Base-by-base conservation (phyloP, 2,113 vertebrate genomes). In the Murina feae region DNA sequence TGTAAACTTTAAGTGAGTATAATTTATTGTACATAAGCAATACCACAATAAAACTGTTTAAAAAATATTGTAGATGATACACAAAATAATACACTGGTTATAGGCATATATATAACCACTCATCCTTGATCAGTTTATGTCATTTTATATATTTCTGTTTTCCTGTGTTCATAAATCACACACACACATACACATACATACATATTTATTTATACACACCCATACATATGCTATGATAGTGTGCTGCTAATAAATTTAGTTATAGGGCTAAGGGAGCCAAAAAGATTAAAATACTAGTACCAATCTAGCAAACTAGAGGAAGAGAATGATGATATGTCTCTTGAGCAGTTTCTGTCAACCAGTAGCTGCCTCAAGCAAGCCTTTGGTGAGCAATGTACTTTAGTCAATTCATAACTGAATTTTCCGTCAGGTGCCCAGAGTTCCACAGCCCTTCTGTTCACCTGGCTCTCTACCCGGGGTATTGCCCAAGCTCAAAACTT, bases 401-500 rank as follows among this genome's bases (percentile, higher is more conserved):
- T 17, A 63, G 63, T 74, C 55, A 86, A 53, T 58, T 91, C 66
- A 65, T 0, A 6, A 89, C 1, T 75, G 86, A 89, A 79, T 88
- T 89, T 90, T 81, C 76, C 44, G 35, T 91, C 58, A 81, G 83
- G 90, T 80, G 76, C 76, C 66, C 8, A 6, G 37, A 63, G 72
- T n/a, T 42, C 53, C 91, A 93, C 85, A 53, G 53, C 37, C 95
- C 95, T 96, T 96, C 97, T 96, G 95, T 94, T 89, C 76, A 93
- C 90, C 95, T 93, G 96, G 95, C 95, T 95, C 80, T 72, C 37
- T 49, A 25, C 47, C 84, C 95, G 58, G n/a, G 58, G 58, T 84
- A 63, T 78, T n/a, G 18, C 87, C 71, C 71, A 89, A 63, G 69
- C 80, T 72, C 42, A 53, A 53, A 87, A 71, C 25, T 51, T 91